phyloP scores from a whole-genome alignment of 2,888 invertebrate genomes.

The Dione juno region DNA sequence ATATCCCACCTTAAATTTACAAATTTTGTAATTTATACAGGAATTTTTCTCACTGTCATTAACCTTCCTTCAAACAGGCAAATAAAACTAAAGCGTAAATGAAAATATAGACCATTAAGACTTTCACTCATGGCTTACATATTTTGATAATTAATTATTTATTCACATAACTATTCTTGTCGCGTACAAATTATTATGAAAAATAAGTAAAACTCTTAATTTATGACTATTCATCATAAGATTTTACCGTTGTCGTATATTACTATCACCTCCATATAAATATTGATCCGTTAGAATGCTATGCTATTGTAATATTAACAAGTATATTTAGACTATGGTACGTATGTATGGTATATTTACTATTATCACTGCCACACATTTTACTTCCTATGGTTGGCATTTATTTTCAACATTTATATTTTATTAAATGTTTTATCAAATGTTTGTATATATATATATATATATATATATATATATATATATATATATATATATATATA shows the following conservation, averaged over 20 bases:
- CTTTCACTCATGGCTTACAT: constrained; percentile 34
- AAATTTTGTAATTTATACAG: not conserved
- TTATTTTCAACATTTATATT: too few species aligned
- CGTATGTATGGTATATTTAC: too few species aligned
- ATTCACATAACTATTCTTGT: constrained; percentile 37
- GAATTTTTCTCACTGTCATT: constrained; percentile 3
- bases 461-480: too few species aligned
- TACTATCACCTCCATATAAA: constrained; percentile 44
- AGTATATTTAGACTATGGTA: constrained; percentile 32
- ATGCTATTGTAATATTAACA: constrained; percentile 36
- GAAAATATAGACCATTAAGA: constrained; percentile 13
- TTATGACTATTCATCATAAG: constrained; percentile 44
- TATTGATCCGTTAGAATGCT: constrained; percentile 38
- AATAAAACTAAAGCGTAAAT: constrained; percentile 26
- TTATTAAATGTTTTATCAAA: too few species aligned
- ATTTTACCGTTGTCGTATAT: constrained; percentile 43
- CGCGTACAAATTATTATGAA: constrained; percentile 44
- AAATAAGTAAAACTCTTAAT: constrained; percentile 43
- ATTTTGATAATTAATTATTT: constrained; percentile 26
- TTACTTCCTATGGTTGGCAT: too few species aligned
- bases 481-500: too few species aligned
- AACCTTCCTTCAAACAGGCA: constrained; percentile 23
- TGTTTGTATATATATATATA: too few species aligned
- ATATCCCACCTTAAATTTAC: constrained; percentile 1
- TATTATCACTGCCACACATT: too few species aligned